A percentile compares a stretch with the other conserved stretches of the same genome.
Evolutionary conservation across 2,888 invertebrate species (phyloP).

Genomic region (Agriopis leucophaearia): DNA sequence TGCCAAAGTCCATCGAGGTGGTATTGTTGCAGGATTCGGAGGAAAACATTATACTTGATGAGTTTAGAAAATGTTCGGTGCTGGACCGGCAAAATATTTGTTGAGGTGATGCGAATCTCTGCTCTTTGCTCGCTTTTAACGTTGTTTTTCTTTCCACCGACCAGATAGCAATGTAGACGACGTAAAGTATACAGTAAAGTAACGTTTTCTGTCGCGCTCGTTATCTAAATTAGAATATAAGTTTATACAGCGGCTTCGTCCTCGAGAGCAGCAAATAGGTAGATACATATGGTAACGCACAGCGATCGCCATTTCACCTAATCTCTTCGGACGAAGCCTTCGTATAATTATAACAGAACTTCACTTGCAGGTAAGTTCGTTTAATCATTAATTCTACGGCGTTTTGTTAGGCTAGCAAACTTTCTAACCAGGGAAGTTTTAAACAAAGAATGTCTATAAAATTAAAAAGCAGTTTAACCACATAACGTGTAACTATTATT

Average conservation of each 20-base stretch:
- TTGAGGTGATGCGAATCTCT: conserved; percentile 33
- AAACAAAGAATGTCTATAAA: conserved; percentile 39
- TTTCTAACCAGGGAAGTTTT: conserved; percentile 23
- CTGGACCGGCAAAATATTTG: conserved; percentile 40
- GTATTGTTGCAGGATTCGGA: conserved; percentile 41
- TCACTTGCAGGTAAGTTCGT: too few relatives aligned
- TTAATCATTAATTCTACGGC: too few relatives aligned
- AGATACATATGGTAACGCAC: too few relatives aligned
- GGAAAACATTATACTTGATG: conserved; percentile 49
- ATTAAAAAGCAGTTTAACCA: conserved; percentile 41
- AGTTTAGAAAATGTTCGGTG: conserved; percentile 46
- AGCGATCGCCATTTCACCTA: too few relatives aligned
- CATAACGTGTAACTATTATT: conserved; percentile 43
- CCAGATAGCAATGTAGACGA: conserved; percentile 20
- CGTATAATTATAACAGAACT: too few relatives aligned
- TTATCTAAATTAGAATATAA: too few relatives aligned
- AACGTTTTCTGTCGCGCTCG: conserved; percentile 5
- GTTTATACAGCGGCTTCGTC: too few relatives aligned
- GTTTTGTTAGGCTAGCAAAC: neutral
- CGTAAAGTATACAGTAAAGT: conserved; percentile 16
- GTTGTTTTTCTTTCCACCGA: conserved; percentile 34
- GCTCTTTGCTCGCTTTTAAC: conserved; percentile 26
- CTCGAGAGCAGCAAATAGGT: too few relatives aligned
- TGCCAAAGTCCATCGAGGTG: conserved; percentile 47
- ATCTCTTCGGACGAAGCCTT: too few relatives aligned